Base-by-base conservation (phyloP, 2,888 invertebrate species). In the Lycia hirtaria region DNA sequence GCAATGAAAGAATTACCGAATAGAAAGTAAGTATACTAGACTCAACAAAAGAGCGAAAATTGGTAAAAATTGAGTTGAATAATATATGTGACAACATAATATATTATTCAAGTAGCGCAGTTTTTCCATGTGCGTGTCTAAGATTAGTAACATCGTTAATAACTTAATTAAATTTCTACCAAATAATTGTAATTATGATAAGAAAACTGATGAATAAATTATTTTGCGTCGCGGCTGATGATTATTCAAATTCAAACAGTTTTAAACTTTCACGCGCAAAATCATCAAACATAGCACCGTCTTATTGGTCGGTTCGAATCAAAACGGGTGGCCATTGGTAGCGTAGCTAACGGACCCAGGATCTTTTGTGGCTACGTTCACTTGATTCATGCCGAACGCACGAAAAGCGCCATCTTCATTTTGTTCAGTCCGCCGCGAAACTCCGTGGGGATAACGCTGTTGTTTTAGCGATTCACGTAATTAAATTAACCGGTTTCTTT, bases 361-460 rank as follows among this genome's bases (percentile, higher is more conserved):
- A 69, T 62, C 71, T 71, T 60, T 56, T 68, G 85, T 62, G 44
- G 78, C 88, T 87, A 73, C 68, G 58, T 89, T 90, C 88, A 87
- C 79, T 80, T 81, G 80, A 77, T 71, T 83, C 81, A 64, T 68
- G 72, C 70, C 75, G 68, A 68, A 71, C 78, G 83, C 75, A 73
- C 81, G 75, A 73, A 57, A 64, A 77, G 76, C 88, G 82, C 88
- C 78, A 85, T 79, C 83, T 88, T 90, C 89, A 83, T 75, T 71
- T 68, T 80, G 69, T 67, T 84, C 87, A 92, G 91, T 92, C 83
- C 84, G 80, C 83, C 90, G 88, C 89, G 88, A 87, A 80, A 80
- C 71, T 76, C 76, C 74, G 88, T 85, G 80, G 85, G 83, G 83
- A 72, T 78, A 72, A 78, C 75, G 78, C 79, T 64, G 75, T 69